Conservation (phyloP, 2,797 vertebrate genomes). For the Enteromius anoplus region DNA sequence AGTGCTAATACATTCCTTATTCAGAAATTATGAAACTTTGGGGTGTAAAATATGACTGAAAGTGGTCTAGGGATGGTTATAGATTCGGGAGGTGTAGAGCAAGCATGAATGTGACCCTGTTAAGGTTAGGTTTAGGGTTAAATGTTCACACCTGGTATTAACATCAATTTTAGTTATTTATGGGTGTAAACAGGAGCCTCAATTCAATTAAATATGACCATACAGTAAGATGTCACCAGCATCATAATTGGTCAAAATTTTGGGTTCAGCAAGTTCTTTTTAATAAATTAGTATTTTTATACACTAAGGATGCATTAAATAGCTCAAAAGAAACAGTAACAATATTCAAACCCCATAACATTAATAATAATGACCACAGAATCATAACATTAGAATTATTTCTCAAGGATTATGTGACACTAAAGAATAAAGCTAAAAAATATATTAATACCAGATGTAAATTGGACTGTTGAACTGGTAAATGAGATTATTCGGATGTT, state of each 20-base stretch:
- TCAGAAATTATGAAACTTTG: constrained; percentile 49
- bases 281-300: neutral
- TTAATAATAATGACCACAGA: neutral
- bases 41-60: constrained; percentile 56
- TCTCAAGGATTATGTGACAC: neutral
- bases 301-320: no score
- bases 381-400: neutral
- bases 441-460: neutral
- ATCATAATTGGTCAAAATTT: neutral
- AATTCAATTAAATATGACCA: neutral
- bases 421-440: neutral
- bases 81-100: neutral
- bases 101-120: neutral
- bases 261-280: neutral
- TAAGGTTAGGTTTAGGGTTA: neutral
- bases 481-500: neutral
- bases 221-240: no score
- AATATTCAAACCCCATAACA: no score
- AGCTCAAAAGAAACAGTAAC: no score
- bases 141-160: neutral
- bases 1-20: neutral
- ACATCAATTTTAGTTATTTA: neutral
- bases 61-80: neutral
- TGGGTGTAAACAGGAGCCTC: neutral
- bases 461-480: neutral